phyloP scores from a whole-genome alignment of 92 coral and sea anemone species.

The Blastomussa wellsi region DNA sequence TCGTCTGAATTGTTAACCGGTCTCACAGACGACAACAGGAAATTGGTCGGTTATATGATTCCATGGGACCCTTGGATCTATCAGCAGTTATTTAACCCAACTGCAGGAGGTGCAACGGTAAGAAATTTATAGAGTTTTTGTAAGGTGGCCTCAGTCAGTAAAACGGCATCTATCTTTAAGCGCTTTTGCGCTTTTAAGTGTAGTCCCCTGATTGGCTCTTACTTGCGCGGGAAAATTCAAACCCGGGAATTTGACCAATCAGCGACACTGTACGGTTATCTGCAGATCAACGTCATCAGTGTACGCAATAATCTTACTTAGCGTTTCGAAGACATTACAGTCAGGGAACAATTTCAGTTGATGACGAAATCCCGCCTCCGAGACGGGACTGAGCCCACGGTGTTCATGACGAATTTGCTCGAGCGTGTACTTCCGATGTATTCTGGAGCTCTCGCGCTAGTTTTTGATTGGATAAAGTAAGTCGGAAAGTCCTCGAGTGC shows the following conservation, averaged over 20 bases:
- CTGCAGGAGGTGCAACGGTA: not conserved
- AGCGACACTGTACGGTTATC: too few relatives aligned
- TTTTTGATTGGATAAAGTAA: too few relatives aligned
- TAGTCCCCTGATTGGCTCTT: not conserved
- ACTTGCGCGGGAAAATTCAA: not conserved
- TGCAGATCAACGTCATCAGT: not conserved
- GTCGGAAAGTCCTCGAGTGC: too few relatives aligned
- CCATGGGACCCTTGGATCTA: conserved; percentile 75
- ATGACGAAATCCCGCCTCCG: too few relatives aligned
- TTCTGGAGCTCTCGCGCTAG: too few relatives aligned
- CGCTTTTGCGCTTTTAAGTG: too few relatives aligned
- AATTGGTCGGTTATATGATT: conserved; percentile 77
- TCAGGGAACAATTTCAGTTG: too few relatives aligned
- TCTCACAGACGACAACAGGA: conserved; percentile 76
- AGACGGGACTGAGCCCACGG: too few relatives aligned
- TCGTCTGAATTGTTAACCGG: conserved; percentile 80
- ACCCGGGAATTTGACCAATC: not conserved
- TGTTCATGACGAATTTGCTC: too few relatives aligned
- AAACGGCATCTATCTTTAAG: not conserved
- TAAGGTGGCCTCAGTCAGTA: not conserved
- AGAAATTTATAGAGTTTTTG: not conserved
- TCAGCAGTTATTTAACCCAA: conserved; percentile 59
- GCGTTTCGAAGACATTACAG: too few relatives aligned
- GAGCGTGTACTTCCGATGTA: too few relatives aligned
- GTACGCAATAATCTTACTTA: too few relatives aligned